Conservation (phyloP, 2,888 invertebrate species). For the Drosophila atroscutellata region DNA sequence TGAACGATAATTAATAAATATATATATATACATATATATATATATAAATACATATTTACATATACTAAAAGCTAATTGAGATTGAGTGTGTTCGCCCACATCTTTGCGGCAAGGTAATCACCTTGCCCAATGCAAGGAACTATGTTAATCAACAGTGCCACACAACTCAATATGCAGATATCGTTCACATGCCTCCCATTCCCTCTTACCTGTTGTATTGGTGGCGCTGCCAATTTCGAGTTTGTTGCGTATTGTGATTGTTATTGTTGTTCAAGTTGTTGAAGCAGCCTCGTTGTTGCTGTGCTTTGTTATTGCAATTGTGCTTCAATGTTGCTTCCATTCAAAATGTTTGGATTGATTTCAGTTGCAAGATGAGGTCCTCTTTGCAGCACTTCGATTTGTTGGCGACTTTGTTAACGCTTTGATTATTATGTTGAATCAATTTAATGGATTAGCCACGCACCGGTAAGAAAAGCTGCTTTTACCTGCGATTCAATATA, state of each 20-base stretch:
- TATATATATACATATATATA: neutral
- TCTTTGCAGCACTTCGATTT: neutral
- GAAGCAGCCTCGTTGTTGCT: conserved; percentile 27
- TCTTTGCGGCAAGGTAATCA: neutral
- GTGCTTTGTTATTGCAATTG: conserved; percentile 43
- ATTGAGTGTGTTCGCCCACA: neutral
- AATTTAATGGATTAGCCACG: neutral
- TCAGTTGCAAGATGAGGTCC: conserved; percentile 16
- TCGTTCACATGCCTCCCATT: neutral
- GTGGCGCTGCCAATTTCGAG: conserved; percentile 47
- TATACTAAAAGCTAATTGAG: neutral
- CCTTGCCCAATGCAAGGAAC: neutral
- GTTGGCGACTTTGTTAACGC: neutral
- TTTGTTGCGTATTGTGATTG: conserved; percentile 21
- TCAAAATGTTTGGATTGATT: conserved; percentile 68
- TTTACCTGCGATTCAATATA: neutral
- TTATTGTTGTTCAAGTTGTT: conserved; percentile 22
- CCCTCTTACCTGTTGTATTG: conserved; percentile 44
- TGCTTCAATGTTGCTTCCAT: conserved; percentile 79
- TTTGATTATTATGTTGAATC: neutral
- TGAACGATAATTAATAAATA: conserved; percentile 1
- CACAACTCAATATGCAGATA: neutral
- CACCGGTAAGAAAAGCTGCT: neutral
- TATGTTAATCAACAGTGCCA: neutral
- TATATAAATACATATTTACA: neutral